Percentiles rank a stretch among this genome's conserved stretches.
Conservation (phyloP, 1,140 invertebrate genomes). For the Scaptomyza montana region DNA sequence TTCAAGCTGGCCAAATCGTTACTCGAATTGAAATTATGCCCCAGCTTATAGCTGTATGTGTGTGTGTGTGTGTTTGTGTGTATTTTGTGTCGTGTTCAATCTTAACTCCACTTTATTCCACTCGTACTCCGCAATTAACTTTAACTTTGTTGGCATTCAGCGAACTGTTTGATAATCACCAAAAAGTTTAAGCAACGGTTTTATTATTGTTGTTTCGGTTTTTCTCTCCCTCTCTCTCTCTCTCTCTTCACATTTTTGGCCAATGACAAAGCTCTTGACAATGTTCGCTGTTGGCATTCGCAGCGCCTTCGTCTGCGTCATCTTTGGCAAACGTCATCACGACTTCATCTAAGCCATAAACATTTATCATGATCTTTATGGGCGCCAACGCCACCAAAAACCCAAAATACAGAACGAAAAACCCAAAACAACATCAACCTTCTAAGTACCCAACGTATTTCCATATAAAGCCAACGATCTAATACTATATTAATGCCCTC, state of each 20-base stretch:
- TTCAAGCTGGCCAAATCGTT: conserved; percentile 48
- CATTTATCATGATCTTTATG: conserved; percentile 64
- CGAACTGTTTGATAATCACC: conserved; percentile 22
- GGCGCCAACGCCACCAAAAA: conserved; percentile 28
- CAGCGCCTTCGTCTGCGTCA: conserved; percentile 16
- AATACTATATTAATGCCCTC: not conserved
- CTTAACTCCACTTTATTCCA: conserved; percentile 38
- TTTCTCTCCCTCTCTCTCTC: no score
- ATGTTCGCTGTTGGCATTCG: conserved; percentile 16
- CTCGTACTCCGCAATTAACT: conserved; percentile 11
- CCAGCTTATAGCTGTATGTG: not conserved
- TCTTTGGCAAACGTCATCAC: conserved; percentile 34
- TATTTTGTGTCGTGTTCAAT: conserved; percentile 18
- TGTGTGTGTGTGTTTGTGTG: conserved; percentile 11
- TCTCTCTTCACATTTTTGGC: conserved; percentile 40
- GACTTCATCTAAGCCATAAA: conserved; percentile 22
- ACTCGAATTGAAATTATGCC: conserved; percentile 49
- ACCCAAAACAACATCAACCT: conserved; percentile 8
- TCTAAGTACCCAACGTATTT: not conserved
- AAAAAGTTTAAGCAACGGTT: conserved; percentile 6
- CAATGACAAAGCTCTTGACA: conserved; percentile 71
- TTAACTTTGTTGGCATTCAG: conserved; percentile 29
- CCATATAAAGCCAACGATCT: conserved; percentile 5
- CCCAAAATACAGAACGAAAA: not conserved
- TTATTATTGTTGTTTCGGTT: not conserved